Evolutionary conservation across 1,140 invertebrate species (phyloP).

Genomic region (Triops longicaudatus): DNA sequence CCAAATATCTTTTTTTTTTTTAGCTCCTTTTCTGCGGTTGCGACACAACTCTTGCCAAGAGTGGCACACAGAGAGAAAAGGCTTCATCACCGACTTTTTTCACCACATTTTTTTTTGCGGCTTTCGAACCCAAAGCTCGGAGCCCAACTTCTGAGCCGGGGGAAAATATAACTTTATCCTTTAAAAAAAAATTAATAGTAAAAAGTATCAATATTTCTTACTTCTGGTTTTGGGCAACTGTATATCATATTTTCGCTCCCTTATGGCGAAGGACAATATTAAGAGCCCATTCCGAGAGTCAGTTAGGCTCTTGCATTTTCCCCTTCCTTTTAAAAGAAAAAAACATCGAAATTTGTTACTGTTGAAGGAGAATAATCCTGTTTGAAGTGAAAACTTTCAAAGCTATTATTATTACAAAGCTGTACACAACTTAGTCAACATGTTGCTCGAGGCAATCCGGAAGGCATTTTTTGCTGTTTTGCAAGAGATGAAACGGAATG

Average conservation of each 20-base stretch:
- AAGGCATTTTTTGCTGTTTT: no score
- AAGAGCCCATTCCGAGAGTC: background rate
- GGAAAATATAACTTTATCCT: background rate
- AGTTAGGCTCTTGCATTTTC: background rate
- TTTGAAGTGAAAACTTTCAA: no score
- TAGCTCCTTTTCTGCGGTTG: background rate
- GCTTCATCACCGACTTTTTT: slow-evolving; percentile 2
- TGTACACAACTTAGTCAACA: no score
- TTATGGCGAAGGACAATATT: background rate
- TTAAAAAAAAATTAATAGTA: background rate
- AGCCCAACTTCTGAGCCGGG: background rate
- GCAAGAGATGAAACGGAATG: no score
- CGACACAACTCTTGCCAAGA: background rate
- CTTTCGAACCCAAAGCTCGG: background rate
- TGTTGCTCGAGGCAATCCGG: no score
- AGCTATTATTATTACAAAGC: no score
- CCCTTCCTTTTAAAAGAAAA: no score
- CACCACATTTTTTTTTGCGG: background rate
- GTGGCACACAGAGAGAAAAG: background rate
- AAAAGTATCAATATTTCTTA: background rate
- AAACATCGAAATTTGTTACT: no score
- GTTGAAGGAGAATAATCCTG: no score
- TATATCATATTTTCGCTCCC: background rate
- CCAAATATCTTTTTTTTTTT: background rate
- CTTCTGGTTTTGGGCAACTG: background rate